A percentile compares a stretch with the other conserved stretches of the same genome.
These are phyloP conservation scores for Serranochromis macrocephalus DNA, from an alignment of 2,113 vertebrate genomes.

Conservation along the genomic window DNA sequence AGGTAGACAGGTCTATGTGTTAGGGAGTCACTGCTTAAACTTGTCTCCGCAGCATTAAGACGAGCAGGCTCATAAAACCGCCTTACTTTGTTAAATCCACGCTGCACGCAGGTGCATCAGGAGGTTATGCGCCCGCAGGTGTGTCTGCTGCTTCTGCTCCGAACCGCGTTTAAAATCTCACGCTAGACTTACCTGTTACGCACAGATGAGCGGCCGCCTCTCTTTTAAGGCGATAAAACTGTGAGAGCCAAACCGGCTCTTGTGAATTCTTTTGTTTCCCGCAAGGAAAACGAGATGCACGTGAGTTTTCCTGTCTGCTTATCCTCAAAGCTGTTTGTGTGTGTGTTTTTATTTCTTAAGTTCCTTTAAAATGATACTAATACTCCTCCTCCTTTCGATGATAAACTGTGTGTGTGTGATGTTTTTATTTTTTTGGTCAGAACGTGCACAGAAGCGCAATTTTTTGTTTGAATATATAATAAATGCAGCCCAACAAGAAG, in stretches of 20 bases:
- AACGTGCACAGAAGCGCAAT: not conserved
- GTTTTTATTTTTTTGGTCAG: not conserved
- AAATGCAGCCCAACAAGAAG: not conserved
- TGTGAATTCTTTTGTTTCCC: not conserved
- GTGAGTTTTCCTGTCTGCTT: not conserved
- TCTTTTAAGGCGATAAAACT: not conserved
- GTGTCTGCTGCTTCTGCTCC: not conserved
- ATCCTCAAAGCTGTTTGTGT: not conserved
- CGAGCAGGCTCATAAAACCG: not conserved
- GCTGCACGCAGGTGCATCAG: conserved; percentile 1
- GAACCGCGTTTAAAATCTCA: not conserved
- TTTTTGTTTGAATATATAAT: not conserved
- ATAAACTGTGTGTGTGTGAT: not conserved
- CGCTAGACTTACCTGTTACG: not conserved
- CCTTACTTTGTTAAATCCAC: not conserved
- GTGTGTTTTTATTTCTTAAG: not conserved
- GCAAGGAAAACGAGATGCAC: not conserved
- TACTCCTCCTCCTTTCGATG: not conserved
- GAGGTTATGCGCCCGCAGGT: conserved; percentile 5
- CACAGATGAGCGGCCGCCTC: not conserved
- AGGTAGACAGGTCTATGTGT: not conserved
- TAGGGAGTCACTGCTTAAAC: not conserved
- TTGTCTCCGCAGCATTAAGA: not conserved
- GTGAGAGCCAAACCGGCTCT: not conserved
- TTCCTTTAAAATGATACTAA: not conserved